Evolutionary conservation across 2,888 invertebrate genomes (phyloP).

Genomic region (Leptura quadrifasciata): DNA sequence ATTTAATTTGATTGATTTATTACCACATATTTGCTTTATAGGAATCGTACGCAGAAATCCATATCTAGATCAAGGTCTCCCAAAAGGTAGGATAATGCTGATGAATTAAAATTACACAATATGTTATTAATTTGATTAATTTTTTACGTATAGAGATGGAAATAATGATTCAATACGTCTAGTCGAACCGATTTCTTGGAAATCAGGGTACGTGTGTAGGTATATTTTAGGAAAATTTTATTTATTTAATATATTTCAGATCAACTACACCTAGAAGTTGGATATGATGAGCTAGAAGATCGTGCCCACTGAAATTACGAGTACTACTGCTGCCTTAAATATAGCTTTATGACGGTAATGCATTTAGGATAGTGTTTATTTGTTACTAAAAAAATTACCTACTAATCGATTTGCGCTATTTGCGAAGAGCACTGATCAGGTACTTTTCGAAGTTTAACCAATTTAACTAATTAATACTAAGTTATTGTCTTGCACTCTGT

Average conservation of each 20-base stretch:
- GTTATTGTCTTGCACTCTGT: too few species aligned
- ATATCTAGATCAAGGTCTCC: constrained; percentile 60
- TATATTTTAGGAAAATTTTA: constrained; percentile 13
- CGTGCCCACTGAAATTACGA: too few species aligned
- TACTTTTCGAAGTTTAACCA: too few species aligned
- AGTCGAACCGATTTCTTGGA: constrained; percentile 63
- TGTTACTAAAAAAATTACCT: too few species aligned
- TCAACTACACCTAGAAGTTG: constrained; percentile 59
- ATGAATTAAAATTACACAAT: constrained; percentile 5
- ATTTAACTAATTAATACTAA: too few species aligned
- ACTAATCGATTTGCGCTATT: too few species aligned
- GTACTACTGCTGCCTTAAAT: too few species aligned
- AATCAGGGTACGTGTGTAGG: constrained; percentile 59
- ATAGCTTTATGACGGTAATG: too few species aligned
- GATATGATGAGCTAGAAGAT: constrained; percentile 44
- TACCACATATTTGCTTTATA: constrained; percentile 14
- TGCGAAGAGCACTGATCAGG: too few species aligned
- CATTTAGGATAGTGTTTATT: too few species aligned
- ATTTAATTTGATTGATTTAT: constrained; percentile 7
- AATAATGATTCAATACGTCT: constrained; percentile 61
- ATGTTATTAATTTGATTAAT: constrained; percentile 8
- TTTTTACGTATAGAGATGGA: constrained; percentile 49
- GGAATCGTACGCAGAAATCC: constrained; percentile 46
- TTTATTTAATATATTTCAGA: constrained; percentile 48
- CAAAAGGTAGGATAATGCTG: constrained; percentile 51